Evolutionary conservation across 2,113 vertebrate genomes (phyloP), one percentile per base, ranked within the genome.

Genomic region (Lagopus muta): DNA sequence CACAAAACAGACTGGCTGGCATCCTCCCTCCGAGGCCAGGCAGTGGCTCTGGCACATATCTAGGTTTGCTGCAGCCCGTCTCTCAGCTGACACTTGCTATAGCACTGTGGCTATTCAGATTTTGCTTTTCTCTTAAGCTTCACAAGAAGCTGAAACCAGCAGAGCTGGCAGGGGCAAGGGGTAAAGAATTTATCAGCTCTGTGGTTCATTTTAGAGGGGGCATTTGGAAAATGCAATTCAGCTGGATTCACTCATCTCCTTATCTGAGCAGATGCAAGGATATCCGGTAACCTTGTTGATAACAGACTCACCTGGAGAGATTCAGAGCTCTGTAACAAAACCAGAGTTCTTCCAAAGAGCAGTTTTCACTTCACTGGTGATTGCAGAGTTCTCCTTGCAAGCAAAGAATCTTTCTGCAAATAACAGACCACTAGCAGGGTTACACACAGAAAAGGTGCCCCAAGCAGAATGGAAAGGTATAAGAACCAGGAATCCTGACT

Each of bases 231-330:
- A 84, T 24, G 18, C 47, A 81, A 54, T 88, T 82, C 76, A 90
- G 81, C 90, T 90, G 93, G 86, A 92, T 90, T 92, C 86, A 88
- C 62, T 96, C 87, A 89, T 76, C 88, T 82, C 70, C 73, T 84
- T 34, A 36, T 91, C 45, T 16, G 61, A 93, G 81, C 86, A 92
- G 74, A 92, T 85, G 88, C 48, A 86, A 88, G 86, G 88, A 76
- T 67, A 90, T 84, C 85, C 82, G 7, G 58, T 85, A 75, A 94
- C 80, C 86, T 77, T 62, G 82, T 17, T 86, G 92, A 96, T 96
- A 96, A 90, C 77, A 86, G 92, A 71, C 60, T 96, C 89, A 91
- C 94, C 89, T 90, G 74, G 43, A 60, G 70, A 86, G 75, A 79
- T 45, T 86, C 84, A 47, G 66, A 82, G 30, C 71, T 86, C 93